These are phyloP conservation scores for Cerceris rybyensis DNA, from an alignment of 2,888 invertebrate genomes.

Conservation along the genomic window DNA sequence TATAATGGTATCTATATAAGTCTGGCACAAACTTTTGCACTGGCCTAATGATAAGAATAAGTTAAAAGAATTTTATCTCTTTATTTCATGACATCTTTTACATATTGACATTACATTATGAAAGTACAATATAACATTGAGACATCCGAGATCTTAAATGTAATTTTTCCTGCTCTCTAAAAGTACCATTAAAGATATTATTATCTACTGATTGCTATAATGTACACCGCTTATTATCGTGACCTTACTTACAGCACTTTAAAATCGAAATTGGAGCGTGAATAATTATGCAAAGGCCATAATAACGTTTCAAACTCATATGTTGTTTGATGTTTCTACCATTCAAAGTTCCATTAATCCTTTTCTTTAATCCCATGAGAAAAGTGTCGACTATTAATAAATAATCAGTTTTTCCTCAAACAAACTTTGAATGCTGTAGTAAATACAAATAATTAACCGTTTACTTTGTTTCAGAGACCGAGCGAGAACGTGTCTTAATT, in stretches of 20 bases:
- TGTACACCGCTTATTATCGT: slow-evolving; percentile 66
- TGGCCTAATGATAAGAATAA: slow-evolving; percentile 21
- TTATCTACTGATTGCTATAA: slow-evolving; percentile 62
- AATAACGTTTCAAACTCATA: slow-evolving; percentile 50
- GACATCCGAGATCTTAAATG: slow-evolving; percentile 58
- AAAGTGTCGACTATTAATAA: slow-evolving; percentile 47
- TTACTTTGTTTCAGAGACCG: slow-evolving; percentile 40
- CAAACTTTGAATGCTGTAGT: slow-evolving; percentile 40
- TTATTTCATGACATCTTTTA: slow-evolving; percentile 74
- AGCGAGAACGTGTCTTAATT: slow-evolving; percentile 37
- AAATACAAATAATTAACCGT: slow-evolving; percentile 42
- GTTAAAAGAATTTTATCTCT: slow-evolving; percentile 71
- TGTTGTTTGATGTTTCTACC: slow-evolving; percentile 24
- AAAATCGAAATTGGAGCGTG: slow-evolving; percentile 52
- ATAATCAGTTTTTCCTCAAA: slow-evolving; percentile 54
- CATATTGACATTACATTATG: slow-evolving; percentile 76
- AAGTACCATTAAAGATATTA: slow-evolving; percentile 56
- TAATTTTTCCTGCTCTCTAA: slow-evolving; percentile 53
- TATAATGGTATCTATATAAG: no score
- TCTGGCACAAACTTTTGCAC: no score
- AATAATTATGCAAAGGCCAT: slow-evolving; percentile 62
- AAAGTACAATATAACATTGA: slow-evolving; percentile 75
- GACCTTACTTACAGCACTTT: slow-evolving; percentile 59
- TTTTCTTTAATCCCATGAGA: slow-evolving; percentile 19
- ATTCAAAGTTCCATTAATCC: slow-evolving; percentile 16